phyloP scores from a whole-genome alignment of 2,888 invertebrate genomes.

The Gryllus longicercus region DNA sequence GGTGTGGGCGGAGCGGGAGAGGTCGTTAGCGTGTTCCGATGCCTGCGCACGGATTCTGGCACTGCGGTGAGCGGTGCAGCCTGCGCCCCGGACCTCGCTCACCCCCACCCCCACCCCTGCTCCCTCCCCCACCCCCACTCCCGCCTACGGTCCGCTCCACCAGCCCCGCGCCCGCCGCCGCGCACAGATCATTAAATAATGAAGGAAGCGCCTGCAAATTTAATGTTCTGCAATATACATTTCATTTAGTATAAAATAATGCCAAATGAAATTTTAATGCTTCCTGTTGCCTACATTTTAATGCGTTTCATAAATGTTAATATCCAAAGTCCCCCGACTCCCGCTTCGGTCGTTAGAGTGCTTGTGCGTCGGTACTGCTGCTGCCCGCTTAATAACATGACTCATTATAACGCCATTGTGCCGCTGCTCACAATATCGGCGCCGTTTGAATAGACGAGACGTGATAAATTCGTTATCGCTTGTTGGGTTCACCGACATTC shows the following conservation, averaged over 20 bases:
- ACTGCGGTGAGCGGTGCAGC: no score
- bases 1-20: no score
- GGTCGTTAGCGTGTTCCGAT: no score
- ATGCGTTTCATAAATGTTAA: slow-evolving; percentile 8
- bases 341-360: background rate
- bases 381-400: background rate
- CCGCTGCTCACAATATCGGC: background rate
- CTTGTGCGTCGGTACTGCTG: background rate
- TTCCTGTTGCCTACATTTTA: background rate
- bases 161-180: background rate
- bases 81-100: no score
- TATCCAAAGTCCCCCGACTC: background rate
- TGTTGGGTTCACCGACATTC: background rate
- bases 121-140: no score
- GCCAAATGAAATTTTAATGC: slow-evolving; percentile 17
- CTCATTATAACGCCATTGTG: slow-evolving; percentile 2
- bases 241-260: slow-evolving; percentile 17
- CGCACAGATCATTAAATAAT: slow-evolving; percentile 8
- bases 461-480: slow-evolving; percentile 4
- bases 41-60: no score
- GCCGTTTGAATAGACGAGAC: background rate
- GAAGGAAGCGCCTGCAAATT: slow-evolving; percentile 1
- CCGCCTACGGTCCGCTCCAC: no score
- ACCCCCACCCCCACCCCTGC: no score
- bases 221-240: slow-evolving; percentile 1